A percentile compares a stretch with the other conserved stretches of the same genome.
Conservation (phyloP, 1,140 invertebrate species). For the Drosophila lowei region DNA sequence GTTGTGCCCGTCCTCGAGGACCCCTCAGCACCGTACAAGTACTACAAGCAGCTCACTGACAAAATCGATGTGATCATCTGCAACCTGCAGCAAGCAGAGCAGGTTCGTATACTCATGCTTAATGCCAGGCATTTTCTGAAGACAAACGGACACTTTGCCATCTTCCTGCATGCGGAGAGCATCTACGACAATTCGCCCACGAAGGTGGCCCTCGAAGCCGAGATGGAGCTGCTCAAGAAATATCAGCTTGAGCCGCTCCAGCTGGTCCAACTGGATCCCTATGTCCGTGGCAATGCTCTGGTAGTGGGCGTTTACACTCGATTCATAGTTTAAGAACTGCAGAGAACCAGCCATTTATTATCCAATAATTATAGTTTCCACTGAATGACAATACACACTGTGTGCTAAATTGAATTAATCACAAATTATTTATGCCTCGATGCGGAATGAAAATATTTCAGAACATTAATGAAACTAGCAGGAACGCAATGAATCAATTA, state of each 20-base stretch:
- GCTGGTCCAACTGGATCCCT: conserved; percentile 29
- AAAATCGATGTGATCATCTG: conserved; percentile 43
- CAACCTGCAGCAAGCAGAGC: conserved; percentile 28
- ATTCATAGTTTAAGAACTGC: no score
- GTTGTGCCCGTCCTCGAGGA: conserved; percentile 47
- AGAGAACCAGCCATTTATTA: neutral
- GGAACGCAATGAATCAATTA: conserved; percentile 30
- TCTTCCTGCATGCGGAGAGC: conserved; percentile 10
- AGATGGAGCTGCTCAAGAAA: conserved; percentile 9
- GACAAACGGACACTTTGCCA: conserved; percentile 32
- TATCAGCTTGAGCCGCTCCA: conserved; percentile 36
- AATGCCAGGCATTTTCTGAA: conserved; percentile 51
- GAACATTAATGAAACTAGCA: conserved; percentile 17
- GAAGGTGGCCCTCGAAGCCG: neutral
- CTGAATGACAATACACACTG: neutral
- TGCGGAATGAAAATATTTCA: conserved; percentile 13
- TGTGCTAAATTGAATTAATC: conserved; percentile 17
- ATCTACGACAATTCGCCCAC: neutral
- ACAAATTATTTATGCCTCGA: conserved; percentile 37
- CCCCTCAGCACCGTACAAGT: conserved; percentile 50
- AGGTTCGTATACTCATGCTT: conserved; percentile 33
- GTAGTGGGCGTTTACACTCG: conserved; percentile 33
- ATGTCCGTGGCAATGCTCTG: conserved; percentile 16
- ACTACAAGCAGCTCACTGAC: conserved; percentile 16
- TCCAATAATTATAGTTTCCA: conserved; percentile 5